Conservation (phyloP, 2,888 invertebrate genomes). For the Girardia tigrina region DNA sequence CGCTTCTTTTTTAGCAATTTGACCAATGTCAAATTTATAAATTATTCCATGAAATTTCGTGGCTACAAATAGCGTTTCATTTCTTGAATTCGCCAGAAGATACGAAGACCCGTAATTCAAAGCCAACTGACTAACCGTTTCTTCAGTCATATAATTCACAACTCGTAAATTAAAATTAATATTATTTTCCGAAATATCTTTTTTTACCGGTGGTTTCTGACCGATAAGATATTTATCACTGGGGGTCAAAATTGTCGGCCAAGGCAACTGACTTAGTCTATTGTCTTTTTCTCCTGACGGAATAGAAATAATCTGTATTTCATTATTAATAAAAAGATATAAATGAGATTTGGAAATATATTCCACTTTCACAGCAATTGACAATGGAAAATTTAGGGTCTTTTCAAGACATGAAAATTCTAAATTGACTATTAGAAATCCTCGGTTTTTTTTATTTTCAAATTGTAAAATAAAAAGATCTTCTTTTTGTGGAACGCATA, state of each 20-base stretch:
- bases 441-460: conserved; percentile 21
- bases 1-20: conserved; percentile 32
- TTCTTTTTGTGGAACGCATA: conserved; percentile 34
- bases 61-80: conserved; percentile 35
- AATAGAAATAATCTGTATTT: conserved; percentile 16
- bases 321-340: conserved; percentile 28
- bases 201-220: conserved; percentile 31
- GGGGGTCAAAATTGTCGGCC: conserved; percentile 34
- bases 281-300: conserved; percentile 4
- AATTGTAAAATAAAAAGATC: conserved; percentile 29
- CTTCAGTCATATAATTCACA: conserved; percentile 29
- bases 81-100: conserved; percentile 28
- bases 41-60: conserved; percentile 31
- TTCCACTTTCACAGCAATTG: conserved; percentile 29
- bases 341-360: conserved; percentile 35
- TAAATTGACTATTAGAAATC: conserved; percentile 31
- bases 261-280: conserved; percentile 29
- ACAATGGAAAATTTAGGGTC: conserved; percentile 27
- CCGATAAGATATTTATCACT: conserved; percentile 34
- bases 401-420: conserved; percentile 34
- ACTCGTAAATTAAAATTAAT: conserved; percentile 31
- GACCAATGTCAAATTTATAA: conserved; percentile 35
- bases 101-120: conserved; percentile 18
- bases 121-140: conserved; percentile 21
- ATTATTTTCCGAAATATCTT: conserved; percentile 1